Base-by-base conservation (phyloP, 2,113 vertebrate genomes). In the Carettochelys insculpta region DNA sequence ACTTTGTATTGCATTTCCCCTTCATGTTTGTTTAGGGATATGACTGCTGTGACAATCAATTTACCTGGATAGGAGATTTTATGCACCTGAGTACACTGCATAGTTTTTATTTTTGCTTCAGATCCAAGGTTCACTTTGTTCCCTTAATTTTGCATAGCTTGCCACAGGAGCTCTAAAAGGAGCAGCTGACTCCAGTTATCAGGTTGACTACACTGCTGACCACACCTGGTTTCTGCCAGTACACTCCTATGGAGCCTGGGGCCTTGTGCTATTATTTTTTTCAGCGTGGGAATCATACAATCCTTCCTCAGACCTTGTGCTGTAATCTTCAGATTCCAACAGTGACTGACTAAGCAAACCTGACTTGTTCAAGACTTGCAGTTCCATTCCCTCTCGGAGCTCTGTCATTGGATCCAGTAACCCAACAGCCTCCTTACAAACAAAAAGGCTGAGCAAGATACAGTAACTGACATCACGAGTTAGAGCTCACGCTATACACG, bases 31-130 rank as follows among this genome's bases (percentile, higher is more conserved):
- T 65, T 52, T 3, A 50, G 45, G 22, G 29, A 56, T 50, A 17
- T 45, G 48, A 50, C 53, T 54, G 54, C 54, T 76, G 65, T 1
- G 22, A 38, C 58, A 83, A 87, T 81, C 45, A 41, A 47, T 76
- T 90, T 25, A 77, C 22, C 24, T 38, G n/a, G 19, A 12, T 3
- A 16, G 22, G 71, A 92, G 11, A 17, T 51, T 17, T 53, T 92
- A 78, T 6, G n/a, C 53, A 51, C 3, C 41, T 83, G 2, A 78
- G 52, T 80, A 71, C 1, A 87, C 6, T 9, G 11, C 78, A 68
- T 56, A 78, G 53, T 4, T 91, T 79, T 54, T 6, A 86, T 76
- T 22, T 80, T 20, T 85, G 79, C 90, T 83, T 76, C 47, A 89
- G 76, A 53, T 14, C n/a, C 68, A 12, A 51, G 2, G 38, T 31